phyloP scores from a whole-genome alignment of 2,888 invertebrate species.

The Machimus atricapillus region DNA sequence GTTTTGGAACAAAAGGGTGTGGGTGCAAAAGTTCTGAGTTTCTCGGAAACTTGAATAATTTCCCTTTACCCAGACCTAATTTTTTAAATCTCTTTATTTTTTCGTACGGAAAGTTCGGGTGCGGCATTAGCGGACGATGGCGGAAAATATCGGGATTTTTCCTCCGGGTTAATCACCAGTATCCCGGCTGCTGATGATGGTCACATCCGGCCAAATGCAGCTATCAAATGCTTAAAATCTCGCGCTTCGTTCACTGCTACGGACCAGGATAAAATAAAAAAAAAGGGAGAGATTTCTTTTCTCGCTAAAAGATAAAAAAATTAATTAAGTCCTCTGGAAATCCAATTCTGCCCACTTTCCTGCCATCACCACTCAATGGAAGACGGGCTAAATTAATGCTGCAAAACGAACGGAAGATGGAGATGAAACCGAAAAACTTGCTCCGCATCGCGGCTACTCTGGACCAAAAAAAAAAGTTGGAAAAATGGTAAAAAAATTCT shows the following conservation, averaged over 20 bases:
- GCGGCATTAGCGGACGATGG: neutral
- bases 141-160: neutral
- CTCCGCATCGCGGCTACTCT: neutral
- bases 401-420: conserved; percentile 35
- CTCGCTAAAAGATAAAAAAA: conserved; percentile 13
- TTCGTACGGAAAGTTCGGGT: neutral
- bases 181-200: conserved; percentile 35
- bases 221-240: conserved; percentile 38
- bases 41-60: neutral
- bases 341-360: conserved; percentile 10
- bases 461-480: neutral
- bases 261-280: neutral
- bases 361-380: conserved; percentile 1
- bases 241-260: neutral
- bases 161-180: conserved; percentile 26
- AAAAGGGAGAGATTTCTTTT: neutral
- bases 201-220: conserved; percentile 32
- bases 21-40: neutral
- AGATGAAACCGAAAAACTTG: conserved; percentile 38
- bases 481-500: neutral
- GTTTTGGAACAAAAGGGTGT: neutral
- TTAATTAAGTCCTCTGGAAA: conserved; percentile 37
- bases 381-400: conserved; percentile 29
- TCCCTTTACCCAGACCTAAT: neutral
- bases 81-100: neutral